Base-by-base conservation (phyloP, 1,140 invertebrate species). In the Anagrus nilaparvatae region DNA sequence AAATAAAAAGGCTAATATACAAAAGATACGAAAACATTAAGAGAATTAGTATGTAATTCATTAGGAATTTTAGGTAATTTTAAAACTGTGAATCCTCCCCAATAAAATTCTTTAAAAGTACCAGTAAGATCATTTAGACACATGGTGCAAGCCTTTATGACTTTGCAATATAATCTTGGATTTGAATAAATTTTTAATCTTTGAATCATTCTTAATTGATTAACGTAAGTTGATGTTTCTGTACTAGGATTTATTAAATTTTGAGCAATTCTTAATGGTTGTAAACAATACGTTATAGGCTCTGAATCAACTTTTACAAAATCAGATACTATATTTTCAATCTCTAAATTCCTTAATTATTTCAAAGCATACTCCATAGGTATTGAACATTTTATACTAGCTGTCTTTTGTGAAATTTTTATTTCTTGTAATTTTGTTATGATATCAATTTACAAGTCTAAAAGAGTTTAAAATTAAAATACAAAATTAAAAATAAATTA, bases 61-160 rank as follows among this genome's bases (percentile, higher is more conserved):
- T 77, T 74, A 10, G 86, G 69, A 34, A 86, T 77, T 54, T 82
- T 76, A 2, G 85, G 84, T 32, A 93, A 72, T 69, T 92, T 92
- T 0, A 94, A 69, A 61, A 92, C 93, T 9, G 83, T 87, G 57
- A 94, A 92, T n/a, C 87, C 87, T 16, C 84, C 84, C 87, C 89
- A 94, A 53, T 88, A 78, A 4, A 87, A 77, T 48, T 90, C 86
- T 54, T 87, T 79, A 16, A 72, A 67, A 5, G 71, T 74, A 48
- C 79, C 79, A 35, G 79, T 78, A 1, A 77, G 77, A 60, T 87
- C 81, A 52, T 85, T 77, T 1, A 94, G 61, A 8, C 84, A 87
- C 47, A 93, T 78, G 24, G 92, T 78, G 59, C 84, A 87, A 1
- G 85, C 82, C 50, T 87, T 70, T 31, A 94, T 81, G 9, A 93